Evolutionary conservation across 2,797 vertebrate species (phyloP).

Genomic region (Naso thynnoides): DNA sequence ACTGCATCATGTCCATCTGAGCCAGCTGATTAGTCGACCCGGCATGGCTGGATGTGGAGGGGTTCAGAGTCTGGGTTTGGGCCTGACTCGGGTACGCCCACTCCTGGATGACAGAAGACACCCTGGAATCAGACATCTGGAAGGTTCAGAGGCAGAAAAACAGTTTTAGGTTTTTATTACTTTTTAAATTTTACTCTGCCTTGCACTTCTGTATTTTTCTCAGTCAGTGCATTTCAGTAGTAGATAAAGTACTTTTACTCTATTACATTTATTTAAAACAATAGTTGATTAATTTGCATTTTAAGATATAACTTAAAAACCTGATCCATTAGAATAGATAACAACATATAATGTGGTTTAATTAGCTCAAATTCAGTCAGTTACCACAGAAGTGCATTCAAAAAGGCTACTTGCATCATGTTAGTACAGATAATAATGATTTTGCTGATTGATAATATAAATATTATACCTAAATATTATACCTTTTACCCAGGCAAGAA

Average conservation of each 20-base stretch:
- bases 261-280: neutral
- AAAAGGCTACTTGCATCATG: neutral
- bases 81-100: slow-evolving; percentile 75
- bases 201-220: no score
- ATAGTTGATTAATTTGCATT: neutral
- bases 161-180: no score
- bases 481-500: neutral
- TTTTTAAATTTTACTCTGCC: neutral
- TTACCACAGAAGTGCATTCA: no score
- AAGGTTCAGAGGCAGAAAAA: neutral
- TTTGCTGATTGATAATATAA: neutral
- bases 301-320: neutral
- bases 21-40: slow-evolving; percentile 56
- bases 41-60: slow-evolving; percentile 40
- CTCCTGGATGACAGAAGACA: slow-evolving; percentile 83
- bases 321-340: neutral
- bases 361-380: neutral
- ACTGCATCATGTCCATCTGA: slow-evolving; percentile 77
- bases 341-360: neutral
- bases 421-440: neutral
- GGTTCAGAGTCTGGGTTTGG: slow-evolving; percentile 60
- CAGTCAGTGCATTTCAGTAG: neutral
- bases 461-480: neutral
- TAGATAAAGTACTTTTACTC: neutral
- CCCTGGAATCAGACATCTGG: slow-evolving; percentile 84